phyloP scores from a whole-genome alignment of 2,797 vertebrate species.

The Alectoris magna region DNA sequence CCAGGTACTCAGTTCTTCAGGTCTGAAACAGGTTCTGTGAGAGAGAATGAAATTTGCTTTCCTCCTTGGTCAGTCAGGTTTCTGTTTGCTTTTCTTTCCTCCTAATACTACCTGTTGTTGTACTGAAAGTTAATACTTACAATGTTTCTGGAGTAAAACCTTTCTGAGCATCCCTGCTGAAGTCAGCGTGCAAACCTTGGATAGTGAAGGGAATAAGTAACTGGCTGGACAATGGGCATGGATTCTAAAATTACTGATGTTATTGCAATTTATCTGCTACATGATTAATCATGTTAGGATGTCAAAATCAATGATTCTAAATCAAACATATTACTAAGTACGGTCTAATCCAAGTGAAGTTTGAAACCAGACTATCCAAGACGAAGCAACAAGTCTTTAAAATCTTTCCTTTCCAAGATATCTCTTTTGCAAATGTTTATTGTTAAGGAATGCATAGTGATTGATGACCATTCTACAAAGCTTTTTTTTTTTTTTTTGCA shows the following conservation, averaged over 20 bases:
- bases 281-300: neutral
- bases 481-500: neutral
- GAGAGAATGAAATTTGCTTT: neutral
- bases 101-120: neutral
- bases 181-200: neutral
- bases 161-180: neutral
- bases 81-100: neutral
- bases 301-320: neutral
- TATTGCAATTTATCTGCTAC: neutral
- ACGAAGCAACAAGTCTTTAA: neutral
- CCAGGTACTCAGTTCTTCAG: neutral
- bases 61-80: neutral
- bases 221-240: neutral
- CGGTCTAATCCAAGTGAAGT: neutral
- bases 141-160: neutral
- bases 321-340: neutral
- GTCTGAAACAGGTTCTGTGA: neutral
- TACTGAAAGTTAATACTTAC: neutral
- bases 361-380: conserved; percentile 6
- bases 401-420: neutral
- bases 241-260: neutral
- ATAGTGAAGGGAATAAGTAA: neutral
- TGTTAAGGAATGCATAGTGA: neutral
- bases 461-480: neutral
- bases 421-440: neutral